These are phyloP conservation scores for Nymphalis io DNA, from an alignment of 1,140 invertebrate genomes.

Conservation along the genomic window DNA sequence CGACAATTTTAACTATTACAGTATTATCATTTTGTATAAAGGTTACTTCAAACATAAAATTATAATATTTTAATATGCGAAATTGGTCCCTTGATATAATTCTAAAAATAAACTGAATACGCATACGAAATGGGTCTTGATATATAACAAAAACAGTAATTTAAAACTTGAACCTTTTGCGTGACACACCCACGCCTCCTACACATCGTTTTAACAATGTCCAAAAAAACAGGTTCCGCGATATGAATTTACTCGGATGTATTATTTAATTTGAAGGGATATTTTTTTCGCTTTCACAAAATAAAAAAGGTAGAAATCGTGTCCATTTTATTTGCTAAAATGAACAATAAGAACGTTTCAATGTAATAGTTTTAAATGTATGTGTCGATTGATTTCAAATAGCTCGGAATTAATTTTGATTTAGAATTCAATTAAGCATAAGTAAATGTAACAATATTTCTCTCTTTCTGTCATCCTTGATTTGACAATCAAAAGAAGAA, in stretches of 20 bases:
- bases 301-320: not conserved
- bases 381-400: too few relatives aligned
- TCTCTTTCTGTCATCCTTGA: too few relatives aligned
- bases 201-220: conserved; percentile 35
- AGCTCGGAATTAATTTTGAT: too few relatives aligned
- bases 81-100: not conserved
- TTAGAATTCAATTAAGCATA: too few relatives aligned
- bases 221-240: conserved; percentile 37
- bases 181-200: conserved; percentile 32
- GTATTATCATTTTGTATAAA: too few relatives aligned
- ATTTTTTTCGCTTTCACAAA: conserved; percentile 27
- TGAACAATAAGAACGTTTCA: not conserved
- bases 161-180: conserved; percentile 36
- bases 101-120: conserved; percentile 18
- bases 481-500: too few relatives aligned
- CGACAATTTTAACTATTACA: too few relatives aligned
- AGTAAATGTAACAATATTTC: too few relatives aligned
- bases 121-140: conserved; percentile 24
- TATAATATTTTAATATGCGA: not conserved
- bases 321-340: not conserved
- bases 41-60: not conserved
- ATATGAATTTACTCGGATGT: conserved; percentile 33
- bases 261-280: conserved; percentile 30
- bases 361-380: not conserved
- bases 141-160: conserved; percentile 40